Conservation (phyloP, 2,888 invertebrate species). For the Leuctra nigra region DNA sequence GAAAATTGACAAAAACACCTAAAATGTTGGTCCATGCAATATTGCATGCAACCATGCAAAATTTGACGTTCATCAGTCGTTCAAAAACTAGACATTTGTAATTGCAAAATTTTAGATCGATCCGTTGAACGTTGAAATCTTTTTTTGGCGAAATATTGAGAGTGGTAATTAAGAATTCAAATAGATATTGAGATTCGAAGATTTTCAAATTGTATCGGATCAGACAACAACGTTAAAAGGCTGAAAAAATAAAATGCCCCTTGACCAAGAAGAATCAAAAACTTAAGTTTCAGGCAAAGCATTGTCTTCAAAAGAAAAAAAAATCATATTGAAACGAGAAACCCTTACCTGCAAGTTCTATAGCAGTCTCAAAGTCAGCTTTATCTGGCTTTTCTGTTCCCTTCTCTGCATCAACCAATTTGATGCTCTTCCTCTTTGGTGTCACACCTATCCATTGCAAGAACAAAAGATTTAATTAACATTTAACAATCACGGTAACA, state of each 20-base stretch:
- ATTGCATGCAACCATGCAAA: no score
- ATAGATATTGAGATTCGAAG: background rate
- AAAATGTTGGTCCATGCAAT: no score
- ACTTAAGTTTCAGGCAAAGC: background rate
- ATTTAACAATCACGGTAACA: no score
- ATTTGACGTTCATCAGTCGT: no score
- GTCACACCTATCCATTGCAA: no score
- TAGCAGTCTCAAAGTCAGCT: constrained; percentile 83
- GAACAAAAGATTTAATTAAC: no score
- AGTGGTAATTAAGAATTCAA: no score
- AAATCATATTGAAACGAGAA: background rate
- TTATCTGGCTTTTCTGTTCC: constrained; percentile 54
- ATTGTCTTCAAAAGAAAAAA: background rate
- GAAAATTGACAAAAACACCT: no score
- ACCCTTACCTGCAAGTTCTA: constrained; percentile 67
- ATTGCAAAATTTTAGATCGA: no score
- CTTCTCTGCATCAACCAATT: constrained; percentile 51
- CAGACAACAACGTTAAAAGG: background rate
- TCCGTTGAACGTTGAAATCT: no score
- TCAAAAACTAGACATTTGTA: no score
- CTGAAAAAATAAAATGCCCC: background rate
- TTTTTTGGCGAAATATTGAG: no score
- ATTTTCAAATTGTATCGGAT: background rate
- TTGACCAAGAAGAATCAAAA: background rate
- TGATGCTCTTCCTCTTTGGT: background rate